Percentiles rank a stretch among this genome's conserved stretches.
phyloP scores from a whole-genome alignment of 1,140 invertebrate genomes.

The Solenopsis invicta region DNA sequence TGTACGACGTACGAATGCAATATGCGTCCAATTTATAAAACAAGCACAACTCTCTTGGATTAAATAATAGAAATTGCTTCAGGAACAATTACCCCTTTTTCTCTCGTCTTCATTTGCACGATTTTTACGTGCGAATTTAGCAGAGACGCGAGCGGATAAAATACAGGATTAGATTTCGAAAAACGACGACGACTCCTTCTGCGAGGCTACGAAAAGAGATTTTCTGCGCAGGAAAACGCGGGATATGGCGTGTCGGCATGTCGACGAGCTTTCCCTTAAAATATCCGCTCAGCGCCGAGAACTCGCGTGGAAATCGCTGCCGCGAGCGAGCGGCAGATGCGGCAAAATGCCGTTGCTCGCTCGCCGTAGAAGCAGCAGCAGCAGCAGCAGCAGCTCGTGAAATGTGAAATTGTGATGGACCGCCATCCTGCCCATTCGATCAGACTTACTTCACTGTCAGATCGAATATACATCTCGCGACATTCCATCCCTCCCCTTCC shows the following conservation, averaged over 20 bases:
- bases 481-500: conserved; percentile 26
- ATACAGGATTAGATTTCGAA: conserved; percentile 49
- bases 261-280: conserved; percentile 44
- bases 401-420: conserved; percentile 65
- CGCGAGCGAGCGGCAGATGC: conserved; percentile 34
- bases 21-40: conserved; percentile 31
- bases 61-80: conserved; percentile 8
- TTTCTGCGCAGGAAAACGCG: conserved; percentile 41
- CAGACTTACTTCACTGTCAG: conserved; percentile 56
- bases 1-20: conserved; percentile 9
- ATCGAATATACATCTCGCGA: conserved; percentile 64
- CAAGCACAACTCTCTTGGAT: neutral
- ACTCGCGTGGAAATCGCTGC: conserved; percentile 25
- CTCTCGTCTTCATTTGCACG: neutral
- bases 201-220: conserved; percentile 38
- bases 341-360: neutral
- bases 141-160: conserved; percentile 23
- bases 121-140: conserved; percentile 10
- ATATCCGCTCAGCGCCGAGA: conserved; percentile 16
- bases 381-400: conserved; percentile 38
- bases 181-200: neutral
- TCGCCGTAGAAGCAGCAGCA: neutral
- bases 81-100: neutral
- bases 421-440: conserved; percentile 54
- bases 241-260: conserved; percentile 36